These are phyloP conservation scores for Hypomesus transpacificus DNA, from an alignment of 2,113 vertebrate species.

Conservation along the genomic window DNA sequence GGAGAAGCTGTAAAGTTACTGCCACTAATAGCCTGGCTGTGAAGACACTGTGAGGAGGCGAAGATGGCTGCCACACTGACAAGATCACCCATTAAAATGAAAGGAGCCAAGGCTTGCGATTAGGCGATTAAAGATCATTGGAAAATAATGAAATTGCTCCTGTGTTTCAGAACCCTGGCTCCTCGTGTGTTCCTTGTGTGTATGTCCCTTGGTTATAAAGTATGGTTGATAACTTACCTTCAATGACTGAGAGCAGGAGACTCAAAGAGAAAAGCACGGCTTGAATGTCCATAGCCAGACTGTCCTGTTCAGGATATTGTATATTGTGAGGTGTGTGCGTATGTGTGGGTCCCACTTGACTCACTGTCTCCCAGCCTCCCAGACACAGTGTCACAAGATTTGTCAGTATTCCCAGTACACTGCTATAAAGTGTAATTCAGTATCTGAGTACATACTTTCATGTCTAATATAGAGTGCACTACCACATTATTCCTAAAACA, in stretches of 20 bases:
- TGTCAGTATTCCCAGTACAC: slow-evolving; percentile 3
- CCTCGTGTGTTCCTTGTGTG: not conserved
- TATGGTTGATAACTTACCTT: slow-evolving; percentile 48
- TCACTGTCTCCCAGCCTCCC: slow-evolving; percentile 32
- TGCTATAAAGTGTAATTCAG: not conserved
- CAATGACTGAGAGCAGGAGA: slow-evolving; percentile 36
- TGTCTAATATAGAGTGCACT: no score
- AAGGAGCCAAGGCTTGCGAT: no score
- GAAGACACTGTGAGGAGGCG: not conserved
- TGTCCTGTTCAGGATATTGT: not conserved
- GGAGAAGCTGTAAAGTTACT: not conserved
- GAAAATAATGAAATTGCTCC: no score
- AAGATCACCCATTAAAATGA: no score
- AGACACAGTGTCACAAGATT: not conserved
- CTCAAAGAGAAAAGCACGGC: slow-evolving; percentile 23
- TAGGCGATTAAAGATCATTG: no score
- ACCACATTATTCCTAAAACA: no score
- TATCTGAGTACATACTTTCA: no score
- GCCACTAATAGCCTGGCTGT: slow-evolving; percentile 35
- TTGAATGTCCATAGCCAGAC: slow-evolving; percentile 41
- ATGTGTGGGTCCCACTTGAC: slow-evolving; percentile 20
- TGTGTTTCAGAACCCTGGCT: not conserved
- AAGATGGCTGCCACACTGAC: no score
- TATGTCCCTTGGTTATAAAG: not conserved
- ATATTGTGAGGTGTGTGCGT: not conserved